phyloP scores from a whole-genome alignment of 53 echinoderm and acorn worm genomes.

The Actinopyga echinites region DNA sequence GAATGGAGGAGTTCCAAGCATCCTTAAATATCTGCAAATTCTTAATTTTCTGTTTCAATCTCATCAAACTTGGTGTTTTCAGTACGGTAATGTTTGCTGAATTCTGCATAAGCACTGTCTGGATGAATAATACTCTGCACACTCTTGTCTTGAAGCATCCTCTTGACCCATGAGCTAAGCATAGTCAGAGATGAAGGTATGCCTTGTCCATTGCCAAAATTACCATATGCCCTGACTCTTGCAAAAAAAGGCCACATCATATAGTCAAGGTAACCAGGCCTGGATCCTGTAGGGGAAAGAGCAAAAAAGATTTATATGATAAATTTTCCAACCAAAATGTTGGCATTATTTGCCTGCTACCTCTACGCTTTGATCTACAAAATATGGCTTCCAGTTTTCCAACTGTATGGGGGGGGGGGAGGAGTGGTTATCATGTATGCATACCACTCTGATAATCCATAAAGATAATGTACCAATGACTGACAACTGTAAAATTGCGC shows the following conservation, averaged over 20 bases:
- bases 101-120: slow-evolving; percentile 54
- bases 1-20: too few relatives aligned
- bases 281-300: slow-evolving; percentile 34
- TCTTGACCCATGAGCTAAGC: slow-evolving; percentile 26
- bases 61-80: slow-evolving; percentile 52
- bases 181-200: slow-evolving; percentile 25
- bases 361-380: too few relatives aligned
- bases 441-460: too few relatives aligned
- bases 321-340: too few relatives aligned
- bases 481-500: too few relatives aligned
- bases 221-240: background rate
- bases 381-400: too few relatives aligned
- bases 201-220: slow-evolving; percentile 18
- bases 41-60: slow-evolving; percentile 44
- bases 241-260: slow-evolving; percentile 62
- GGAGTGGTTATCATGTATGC: too few relatives aligned
- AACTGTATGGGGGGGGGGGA: too few relatives aligned
- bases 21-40: background rate
- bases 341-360: too few relatives aligned
- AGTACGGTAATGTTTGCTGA: slow-evolving; percentile 55
- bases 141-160: slow-evolving; percentile 43
- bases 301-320: too few relatives aligned
- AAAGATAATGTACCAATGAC: too few relatives aligned
- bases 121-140: slow-evolving; percentile 42
- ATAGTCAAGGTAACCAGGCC: slow-evolving; percentile 63